A percentile compares a stretch with the other conserved stretches of the same genome.
Conservation (phyloP, 2,888 invertebrate species). For the Minunthozetes semirufus region DNA sequence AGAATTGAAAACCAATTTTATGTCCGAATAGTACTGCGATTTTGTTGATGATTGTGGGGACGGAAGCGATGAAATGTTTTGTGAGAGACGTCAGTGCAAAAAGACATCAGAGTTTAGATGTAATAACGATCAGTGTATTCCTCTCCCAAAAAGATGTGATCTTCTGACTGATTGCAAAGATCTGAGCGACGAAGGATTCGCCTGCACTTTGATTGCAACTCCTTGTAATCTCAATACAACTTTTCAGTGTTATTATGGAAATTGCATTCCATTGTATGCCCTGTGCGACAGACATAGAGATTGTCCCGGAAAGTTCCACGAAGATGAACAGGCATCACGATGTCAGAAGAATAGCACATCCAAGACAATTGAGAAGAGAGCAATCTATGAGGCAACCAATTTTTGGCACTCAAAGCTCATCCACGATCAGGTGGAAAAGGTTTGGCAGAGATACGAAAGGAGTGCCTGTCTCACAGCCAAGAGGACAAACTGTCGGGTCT, state of each 20-base stretch:
- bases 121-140: constrained; percentile 47
- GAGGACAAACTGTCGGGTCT: constrained; percentile 39
- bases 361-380: neutral
- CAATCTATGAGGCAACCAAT: neutral
- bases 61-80: constrained; percentile 48
- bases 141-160: constrained; percentile 45
- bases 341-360: constrained; percentile 35
- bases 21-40: constrained; percentile 46
- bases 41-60: constrained; percentile 51
- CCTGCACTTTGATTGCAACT: constrained; percentile 30
- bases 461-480: constrained; percentile 8
- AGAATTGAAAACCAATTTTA: neutral
- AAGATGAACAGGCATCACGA: constrained; percentile 44
- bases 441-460: neutral
- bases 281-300: constrained; percentile 44
- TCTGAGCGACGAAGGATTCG: constrained; percentile 35
- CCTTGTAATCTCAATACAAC: constrained; percentile 43
- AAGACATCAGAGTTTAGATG: constrained; percentile 44
- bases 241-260: constrained; percentile 45
- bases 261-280: constrained; percentile 45
- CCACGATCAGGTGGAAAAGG: constrained; percentile 6
- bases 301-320: constrained; percentile 45
- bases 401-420: constrained; percentile 21
- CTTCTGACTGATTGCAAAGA: constrained; percentile 46
- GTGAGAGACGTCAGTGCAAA: constrained; percentile 45